A percentile compares a stretch with the other conserved stretches of the same genome.
These are phyloP conservation scores for Sarcoramphus papa DNA, from an alignment of 2,797 vertebrate genomes.

Conservation along the genomic window DNA sequence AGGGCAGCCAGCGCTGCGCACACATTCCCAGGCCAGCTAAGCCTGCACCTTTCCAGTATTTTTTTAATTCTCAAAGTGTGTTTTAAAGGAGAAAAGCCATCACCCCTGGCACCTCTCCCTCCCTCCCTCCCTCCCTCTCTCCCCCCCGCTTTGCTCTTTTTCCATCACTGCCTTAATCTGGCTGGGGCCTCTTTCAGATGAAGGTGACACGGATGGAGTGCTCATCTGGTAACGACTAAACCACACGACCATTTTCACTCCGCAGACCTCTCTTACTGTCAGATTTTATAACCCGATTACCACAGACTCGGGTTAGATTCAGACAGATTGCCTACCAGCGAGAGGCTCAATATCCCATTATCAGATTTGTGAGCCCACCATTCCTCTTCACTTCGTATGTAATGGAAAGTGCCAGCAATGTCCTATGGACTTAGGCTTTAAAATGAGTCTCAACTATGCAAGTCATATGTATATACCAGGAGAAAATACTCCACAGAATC, in stretches of 20 bases:
- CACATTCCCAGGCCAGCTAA: rapidly evolving
- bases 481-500: neutral
- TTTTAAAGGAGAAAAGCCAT: neutral
- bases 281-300: slow-evolving; percentile 51
- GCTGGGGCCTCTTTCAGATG: neutral
- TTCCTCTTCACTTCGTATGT: slow-evolving; percentile 30
- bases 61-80: neutral
- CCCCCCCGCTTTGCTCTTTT: neutral
- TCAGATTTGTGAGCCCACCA: slow-evolving; percentile 28
- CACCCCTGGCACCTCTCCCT: neutral
- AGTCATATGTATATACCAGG: neutral
- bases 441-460: neutral
- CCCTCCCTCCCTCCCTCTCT: neutral
- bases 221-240: neutral
- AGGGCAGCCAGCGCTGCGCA: rapidly evolving
- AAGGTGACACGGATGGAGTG: neutral
- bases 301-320: slow-evolving; percentile 20
- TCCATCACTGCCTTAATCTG: neutral
- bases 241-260: neutral
- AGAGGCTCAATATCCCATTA: slow-evolving; percentile 62
- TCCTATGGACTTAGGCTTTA: neutral
- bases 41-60: neutral
- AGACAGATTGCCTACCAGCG: slow-evolving; percentile 47
- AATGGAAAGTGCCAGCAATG: neutral
- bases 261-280: neutral